Evolutionary conservation across 2,113 vertebrate species (phyloP).

Genomic region (Gymnarchus niloticus): DNA sequence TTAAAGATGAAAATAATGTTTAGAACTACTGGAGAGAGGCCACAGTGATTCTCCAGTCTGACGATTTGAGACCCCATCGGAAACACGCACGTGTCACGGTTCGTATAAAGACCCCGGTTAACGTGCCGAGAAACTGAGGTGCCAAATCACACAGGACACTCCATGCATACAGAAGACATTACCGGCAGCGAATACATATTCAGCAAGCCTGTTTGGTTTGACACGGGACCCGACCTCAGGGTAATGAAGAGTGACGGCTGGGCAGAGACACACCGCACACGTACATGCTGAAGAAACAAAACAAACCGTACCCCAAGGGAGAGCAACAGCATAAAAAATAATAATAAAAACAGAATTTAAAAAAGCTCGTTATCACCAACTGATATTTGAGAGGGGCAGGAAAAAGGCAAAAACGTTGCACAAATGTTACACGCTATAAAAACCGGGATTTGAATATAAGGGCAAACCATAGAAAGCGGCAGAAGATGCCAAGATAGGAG

Average conservation of each 20-base stretch:
- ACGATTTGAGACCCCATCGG: not conserved
- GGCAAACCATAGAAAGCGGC: not conserved
- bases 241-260: constrained; percentile 33
- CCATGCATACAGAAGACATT: not conserved
- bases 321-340: too few species aligned
- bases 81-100: not conserved
- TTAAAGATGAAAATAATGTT: not conserved
- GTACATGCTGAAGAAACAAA: not conserved
- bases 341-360: not conserved
- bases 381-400: not conserved
- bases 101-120: too few species aligned
- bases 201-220: not conserved
- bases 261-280: constrained; percentile 11
- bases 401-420: not conserved
- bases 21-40: not conserved
- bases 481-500: not conserved
- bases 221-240: not conserved
- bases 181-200: not conserved
- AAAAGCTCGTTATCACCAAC: not conserved
- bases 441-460: not conserved
- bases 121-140: too few species aligned
- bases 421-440: not conserved
- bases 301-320: constrained; percentile 1
- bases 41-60: not conserved
- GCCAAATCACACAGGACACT: not conserved